Conservation (phyloP, 2,113 vertebrate species). For the Nymphicus hollandicus region DNA sequence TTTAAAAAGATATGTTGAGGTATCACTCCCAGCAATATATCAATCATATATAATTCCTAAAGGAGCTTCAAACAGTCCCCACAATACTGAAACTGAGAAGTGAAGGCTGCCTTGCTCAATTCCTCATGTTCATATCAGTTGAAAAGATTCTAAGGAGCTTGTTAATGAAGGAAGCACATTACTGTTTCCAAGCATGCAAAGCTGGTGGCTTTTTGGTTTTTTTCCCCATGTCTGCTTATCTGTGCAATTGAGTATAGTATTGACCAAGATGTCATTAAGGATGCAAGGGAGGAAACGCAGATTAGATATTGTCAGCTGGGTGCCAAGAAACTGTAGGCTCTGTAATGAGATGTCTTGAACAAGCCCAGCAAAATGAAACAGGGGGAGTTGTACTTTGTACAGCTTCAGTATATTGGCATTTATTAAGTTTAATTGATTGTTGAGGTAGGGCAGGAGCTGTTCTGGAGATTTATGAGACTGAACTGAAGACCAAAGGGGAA, state of each 20-base stretch:
- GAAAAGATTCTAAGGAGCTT: background rate
- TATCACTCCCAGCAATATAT: background rate
- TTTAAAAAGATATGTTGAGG: slow-evolving; percentile 8
- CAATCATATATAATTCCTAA: background rate
- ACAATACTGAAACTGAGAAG: background rate
- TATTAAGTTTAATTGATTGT: slow-evolving; percentile 26
- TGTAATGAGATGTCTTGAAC: slow-evolving; percentile 28
- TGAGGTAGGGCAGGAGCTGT: background rate
- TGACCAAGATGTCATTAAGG: slow-evolving; percentile 34
- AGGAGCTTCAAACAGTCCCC: background rate
- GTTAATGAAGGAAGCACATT: background rate
- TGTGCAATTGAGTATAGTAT: background rate
- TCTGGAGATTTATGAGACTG: background rate
- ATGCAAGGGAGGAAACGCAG: background rate
- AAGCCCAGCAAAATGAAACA: background rate
- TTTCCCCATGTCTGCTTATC: background rate
- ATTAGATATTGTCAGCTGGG: slow-evolving; percentile 12
- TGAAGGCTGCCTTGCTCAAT: background rate
- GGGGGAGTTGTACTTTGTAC: background rate
- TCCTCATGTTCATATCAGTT: background rate
- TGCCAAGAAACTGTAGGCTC: slow-evolving; percentile 19
- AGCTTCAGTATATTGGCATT: slow-evolving; percentile 12
- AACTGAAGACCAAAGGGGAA: background rate
- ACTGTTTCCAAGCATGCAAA: background rate
- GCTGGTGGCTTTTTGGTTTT: background rate